Conservation (phyloP, 2,113 vertebrate species). For the Corythornis cristatus region DNA sequence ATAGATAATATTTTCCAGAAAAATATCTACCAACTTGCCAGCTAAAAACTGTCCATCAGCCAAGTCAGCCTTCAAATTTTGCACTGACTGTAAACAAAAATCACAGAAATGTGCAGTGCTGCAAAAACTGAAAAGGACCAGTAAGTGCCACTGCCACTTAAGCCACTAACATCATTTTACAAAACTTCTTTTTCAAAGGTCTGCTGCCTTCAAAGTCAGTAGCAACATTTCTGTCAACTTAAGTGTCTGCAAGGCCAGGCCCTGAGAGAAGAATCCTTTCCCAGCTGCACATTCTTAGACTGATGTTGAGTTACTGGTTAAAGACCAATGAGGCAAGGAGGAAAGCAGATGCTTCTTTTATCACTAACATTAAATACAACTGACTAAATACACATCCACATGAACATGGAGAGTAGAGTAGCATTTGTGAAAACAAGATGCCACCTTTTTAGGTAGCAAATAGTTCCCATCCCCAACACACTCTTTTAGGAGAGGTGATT, state of each 20-base stretch:
- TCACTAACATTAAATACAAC: neutral
- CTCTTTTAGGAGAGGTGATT: neutral
- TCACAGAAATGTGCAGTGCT: neutral
- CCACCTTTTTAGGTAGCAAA: neutral
- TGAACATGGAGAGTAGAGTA: neutral
- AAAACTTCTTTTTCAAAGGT: neutral
- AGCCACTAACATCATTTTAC: neutral
- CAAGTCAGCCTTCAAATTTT: neutral
- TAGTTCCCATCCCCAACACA: neutral
- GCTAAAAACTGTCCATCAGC: neutral
- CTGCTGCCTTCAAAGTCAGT: neutral
- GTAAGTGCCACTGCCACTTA: neutral
- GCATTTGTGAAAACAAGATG: neutral
- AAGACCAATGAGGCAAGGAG: neutral
- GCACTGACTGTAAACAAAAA: conserved; percentile 12
- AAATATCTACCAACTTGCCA: neutral
- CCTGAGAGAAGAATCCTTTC: neutral
- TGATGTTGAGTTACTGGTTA: neutral
- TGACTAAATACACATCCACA: neutral
- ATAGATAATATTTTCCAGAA: neutral
- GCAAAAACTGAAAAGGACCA: neutral
- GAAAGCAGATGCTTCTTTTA: neutral
- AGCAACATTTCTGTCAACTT: neutral
- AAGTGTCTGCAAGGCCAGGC: neutral
- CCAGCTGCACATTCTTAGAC: neutral